These are phyloP conservation scores for Danaus plexippus DNA, from an alignment of 1,140 invertebrate genomes.

Conservation along the genomic window DNA sequence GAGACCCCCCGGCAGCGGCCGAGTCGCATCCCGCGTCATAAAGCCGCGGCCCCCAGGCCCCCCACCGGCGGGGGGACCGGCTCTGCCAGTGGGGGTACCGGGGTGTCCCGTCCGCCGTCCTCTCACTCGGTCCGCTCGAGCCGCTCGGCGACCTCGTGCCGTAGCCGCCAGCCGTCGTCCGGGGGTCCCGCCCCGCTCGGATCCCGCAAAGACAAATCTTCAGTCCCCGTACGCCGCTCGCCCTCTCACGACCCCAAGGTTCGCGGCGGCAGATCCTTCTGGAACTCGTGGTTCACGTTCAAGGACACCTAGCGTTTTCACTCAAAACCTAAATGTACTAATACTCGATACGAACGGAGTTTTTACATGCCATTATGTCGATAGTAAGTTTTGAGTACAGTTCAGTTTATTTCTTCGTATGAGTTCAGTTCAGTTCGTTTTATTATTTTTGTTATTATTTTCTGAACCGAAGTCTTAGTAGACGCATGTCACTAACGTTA, in stretches of 20 bases:
- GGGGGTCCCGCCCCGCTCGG: constrained; percentile 13
- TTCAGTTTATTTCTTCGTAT: constrained; percentile 33
- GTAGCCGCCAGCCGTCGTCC: constrained; percentile 10
- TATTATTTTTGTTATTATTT: not conserved
- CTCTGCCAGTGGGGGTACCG: constrained; percentile 68
- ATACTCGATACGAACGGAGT: constrained; percentile 14
- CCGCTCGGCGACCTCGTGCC: constrained; percentile 13
- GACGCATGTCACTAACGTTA: too few relatives aligned
- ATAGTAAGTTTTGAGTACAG: constrained; percentile 65
- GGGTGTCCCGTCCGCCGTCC: constrained; percentile 46
- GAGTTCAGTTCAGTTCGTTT: constrained; percentile 6
- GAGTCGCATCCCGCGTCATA: constrained; percentile 61
- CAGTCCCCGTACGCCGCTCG: constrained; percentile 32
- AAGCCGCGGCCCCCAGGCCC: constrained; percentile 52
- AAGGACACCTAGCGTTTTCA: constrained; percentile 37
- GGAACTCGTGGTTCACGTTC: constrained; percentile 52
- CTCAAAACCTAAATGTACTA: too few relatives aligned
- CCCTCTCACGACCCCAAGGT: constrained; percentile 47
- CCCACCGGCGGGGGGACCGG: constrained; percentile 80
- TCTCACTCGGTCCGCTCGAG: constrained; percentile 49
- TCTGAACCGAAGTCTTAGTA: too few relatives aligned
- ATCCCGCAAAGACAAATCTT: constrained; percentile 10
- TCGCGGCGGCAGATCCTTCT: constrained; percentile 45
- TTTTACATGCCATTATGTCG: constrained; percentile 67
- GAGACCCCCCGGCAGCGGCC: constrained; percentile 71